Percentiles rank a stretch among this genome's conserved stretches.
phyloP scores from a whole-genome alignment of 2,888 invertebrate genomes.

The Gymnosoma rotundatum region DNA sequence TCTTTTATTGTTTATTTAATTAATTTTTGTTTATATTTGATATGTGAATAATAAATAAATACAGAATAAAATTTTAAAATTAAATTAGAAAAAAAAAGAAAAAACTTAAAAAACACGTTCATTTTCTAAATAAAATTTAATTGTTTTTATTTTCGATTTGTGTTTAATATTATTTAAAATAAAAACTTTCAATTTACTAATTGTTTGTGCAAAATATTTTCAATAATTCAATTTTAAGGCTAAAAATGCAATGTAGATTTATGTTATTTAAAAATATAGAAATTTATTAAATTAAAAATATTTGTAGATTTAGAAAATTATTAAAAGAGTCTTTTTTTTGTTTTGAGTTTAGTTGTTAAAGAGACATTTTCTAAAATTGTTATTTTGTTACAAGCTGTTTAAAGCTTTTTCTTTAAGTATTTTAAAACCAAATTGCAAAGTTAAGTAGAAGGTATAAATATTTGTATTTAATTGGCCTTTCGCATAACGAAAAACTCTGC shows the following conservation, averaged over 20 bases:
- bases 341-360: too few species aligned
- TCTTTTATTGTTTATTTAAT: slow-evolving; percentile 49
- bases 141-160: slow-evolving; percentile 36
- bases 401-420: too few species aligned
- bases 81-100: slow-evolving; percentile 45
- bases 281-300: slow-evolving; percentile 64
- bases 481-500: too few species aligned
- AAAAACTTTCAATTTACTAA: background rate
- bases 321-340: too few species aligned
- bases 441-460: too few species aligned
- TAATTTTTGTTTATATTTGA: slow-evolving; percentile 11
- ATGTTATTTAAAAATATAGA: slow-evolving; percentile 29
- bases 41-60: background rate
- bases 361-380: too few species aligned
- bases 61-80: slow-evolving; percentile 45
- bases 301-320: slow-evolving; percentile 36
- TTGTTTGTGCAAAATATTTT: background rate
- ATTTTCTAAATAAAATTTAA: slow-evolving; percentile 47
- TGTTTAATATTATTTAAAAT: slow-evolving; percentile 40
- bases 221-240: slow-evolving; percentile 35
- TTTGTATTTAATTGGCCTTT: too few species aligned
- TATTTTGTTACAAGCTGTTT: too few species aligned
- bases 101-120: slow-evolving; percentile 58
- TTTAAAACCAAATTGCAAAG: too few species aligned
- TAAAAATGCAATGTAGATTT: slow-evolving; percentile 34